Conservation (phyloP, 2,888 invertebrate genomes). For the Stegana nigrithorax region DNA sequence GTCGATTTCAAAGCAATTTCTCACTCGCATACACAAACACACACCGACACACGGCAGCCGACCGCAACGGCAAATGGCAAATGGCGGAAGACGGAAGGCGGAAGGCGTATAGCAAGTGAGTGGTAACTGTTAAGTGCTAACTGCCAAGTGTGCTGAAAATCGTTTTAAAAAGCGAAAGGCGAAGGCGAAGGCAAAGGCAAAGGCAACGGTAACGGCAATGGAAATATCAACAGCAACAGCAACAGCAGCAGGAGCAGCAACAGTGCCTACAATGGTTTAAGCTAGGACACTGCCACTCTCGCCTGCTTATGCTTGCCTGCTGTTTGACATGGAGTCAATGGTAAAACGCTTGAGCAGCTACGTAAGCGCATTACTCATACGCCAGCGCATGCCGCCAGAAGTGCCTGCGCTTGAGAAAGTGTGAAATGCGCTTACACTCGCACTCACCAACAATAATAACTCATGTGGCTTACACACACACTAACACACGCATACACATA, state of each 20-base stretch:
- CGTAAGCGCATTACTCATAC: conserved; percentile 47
- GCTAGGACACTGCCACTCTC: too few species aligned
- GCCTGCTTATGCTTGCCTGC: neutral
- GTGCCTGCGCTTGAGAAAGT: neutral
- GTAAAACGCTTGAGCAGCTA: conserved; percentile 18
- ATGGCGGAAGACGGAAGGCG: conserved; percentile 22
- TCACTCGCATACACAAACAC: neutral
- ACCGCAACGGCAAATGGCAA: neutral
- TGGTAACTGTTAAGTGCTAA: conserved; percentile 34
- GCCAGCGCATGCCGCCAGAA: conserved; percentile 25
- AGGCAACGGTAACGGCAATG: neutral
- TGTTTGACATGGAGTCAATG: neutral
- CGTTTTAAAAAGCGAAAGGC: neutral
- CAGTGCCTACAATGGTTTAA: neutral
- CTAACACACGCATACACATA: neutral
- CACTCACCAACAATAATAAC: too few species aligned
- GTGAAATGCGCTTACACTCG: conserved; percentile 10
- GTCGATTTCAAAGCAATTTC: conserved; percentile 23
- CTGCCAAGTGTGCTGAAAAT: neutral
- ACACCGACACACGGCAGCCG: neutral
- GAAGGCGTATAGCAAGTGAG: conserved; percentile 24
- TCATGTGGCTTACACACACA: neutral
- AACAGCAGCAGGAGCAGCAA: neutral
- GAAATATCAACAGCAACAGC: neutral
- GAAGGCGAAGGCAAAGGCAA: neutral